These are phyloP conservation scores for Cynopterus sphinx DNA, from an alignment of 2,797 vertebrate genomes.

Conservation along the genomic window DNA sequence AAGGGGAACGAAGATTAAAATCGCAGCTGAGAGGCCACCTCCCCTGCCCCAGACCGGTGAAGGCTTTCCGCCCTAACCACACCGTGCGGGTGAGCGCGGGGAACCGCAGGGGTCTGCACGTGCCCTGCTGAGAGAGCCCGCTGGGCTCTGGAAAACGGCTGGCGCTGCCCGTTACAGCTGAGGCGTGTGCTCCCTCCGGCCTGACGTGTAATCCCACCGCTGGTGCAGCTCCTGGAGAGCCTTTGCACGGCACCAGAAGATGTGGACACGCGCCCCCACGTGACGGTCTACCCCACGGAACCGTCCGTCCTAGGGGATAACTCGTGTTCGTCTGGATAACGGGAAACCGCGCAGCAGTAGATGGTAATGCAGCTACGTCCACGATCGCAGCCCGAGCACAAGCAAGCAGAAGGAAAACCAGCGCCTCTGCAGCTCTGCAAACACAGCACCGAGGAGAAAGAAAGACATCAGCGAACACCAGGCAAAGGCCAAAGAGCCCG, in stretches of 20 bases:
- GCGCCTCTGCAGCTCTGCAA: background rate
- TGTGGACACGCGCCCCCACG: rapidly evolving
- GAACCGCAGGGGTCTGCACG: rapidly evolving
- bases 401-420: background rate
- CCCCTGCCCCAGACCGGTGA: no score
- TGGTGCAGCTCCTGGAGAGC: rapidly evolving
- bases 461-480: background rate
- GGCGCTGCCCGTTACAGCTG: rapidly evolving
- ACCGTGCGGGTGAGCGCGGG: rapidly evolving
- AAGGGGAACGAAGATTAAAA: background rate
- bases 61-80: background rate
- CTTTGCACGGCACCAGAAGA: background rate
- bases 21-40: background rate
- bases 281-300: no score
- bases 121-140: background rate
- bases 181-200: rapidly evolving
- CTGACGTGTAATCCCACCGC: no score
- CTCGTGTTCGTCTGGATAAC: rapidly evolving
- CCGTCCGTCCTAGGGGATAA: background rate
- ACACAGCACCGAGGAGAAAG: background rate
- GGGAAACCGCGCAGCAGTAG: background rate
- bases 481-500: background rate
- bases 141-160: no score
- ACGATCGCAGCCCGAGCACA: background rate
- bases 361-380: rapidly evolving